phyloP scores from a whole-genome alignment of 2,888 invertebrate genomes.

The Cremastinae sp. region DNA sequence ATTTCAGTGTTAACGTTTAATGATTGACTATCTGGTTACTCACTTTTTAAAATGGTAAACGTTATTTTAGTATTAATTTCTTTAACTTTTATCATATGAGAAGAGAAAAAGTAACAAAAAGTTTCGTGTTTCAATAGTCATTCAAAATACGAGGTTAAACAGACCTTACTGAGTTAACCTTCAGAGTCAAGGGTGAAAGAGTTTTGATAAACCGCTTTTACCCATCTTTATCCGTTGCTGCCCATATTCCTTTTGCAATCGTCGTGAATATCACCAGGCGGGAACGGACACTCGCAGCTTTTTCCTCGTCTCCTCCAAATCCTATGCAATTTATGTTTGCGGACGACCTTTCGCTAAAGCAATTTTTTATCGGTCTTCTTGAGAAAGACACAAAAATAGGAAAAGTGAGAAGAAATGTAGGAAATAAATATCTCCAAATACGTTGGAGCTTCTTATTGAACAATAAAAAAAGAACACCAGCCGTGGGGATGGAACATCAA shows the following conservation, averaged over 20 bases:
- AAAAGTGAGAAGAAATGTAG: slow-evolving; percentile 26
- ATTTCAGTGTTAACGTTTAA: too few species aligned
- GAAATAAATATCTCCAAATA: slow-evolving; percentile 20
- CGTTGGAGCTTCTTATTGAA: slow-evolving; percentile 17
- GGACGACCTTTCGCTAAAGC: slow-evolving; percentile 67
- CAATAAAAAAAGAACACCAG: slow-evolving; percentile 36
- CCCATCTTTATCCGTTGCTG: slow-evolving; percentile 63
- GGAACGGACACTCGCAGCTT: slow-evolving; percentile 34
- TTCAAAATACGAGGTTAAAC: slow-evolving; percentile 50
- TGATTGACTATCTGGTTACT: too few species aligned
- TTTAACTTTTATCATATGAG: too few species aligned
- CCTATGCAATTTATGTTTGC: slow-evolving; percentile 73
- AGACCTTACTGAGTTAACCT: slow-evolving; percentile 49
- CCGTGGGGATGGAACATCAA: slow-evolving; percentile 22
- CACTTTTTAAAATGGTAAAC: too few species aligned
- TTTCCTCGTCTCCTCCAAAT: slow-evolving; percentile 24
- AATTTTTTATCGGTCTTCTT: slow-evolving; percentile 73
- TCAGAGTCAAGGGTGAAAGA: slow-evolving; percentile 66
- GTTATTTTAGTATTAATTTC: too few species aligned
- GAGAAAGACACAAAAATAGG: slow-evolving; percentile 54
- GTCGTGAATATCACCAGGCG: slow-evolving; percentile 52
- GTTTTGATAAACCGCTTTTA: slow-evolving; percentile 74
- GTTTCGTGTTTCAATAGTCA: background rate
- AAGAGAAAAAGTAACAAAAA: too few species aligned
- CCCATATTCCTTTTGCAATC: background rate